phyloP scores from a whole-genome alignment of 1,140 invertebrate species.

The Agrypnia vestita region DNA sequence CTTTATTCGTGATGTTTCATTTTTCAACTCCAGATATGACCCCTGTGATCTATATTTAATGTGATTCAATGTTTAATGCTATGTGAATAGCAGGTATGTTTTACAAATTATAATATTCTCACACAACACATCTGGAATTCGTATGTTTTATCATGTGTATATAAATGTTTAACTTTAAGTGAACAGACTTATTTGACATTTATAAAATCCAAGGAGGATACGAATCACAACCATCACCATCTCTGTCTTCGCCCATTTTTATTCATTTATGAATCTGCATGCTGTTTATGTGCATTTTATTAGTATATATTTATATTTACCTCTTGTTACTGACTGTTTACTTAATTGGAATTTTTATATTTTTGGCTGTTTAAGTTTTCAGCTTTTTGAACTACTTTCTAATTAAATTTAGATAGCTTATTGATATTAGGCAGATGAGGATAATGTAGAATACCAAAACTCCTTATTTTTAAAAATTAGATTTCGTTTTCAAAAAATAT shows the following conservation, averaged over 20 bases:
- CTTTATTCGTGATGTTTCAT: neutral
- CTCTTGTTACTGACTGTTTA: no score
- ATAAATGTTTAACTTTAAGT: constrained; percentile 38
- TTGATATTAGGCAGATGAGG: constrained; percentile 42
- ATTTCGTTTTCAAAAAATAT: constrained; percentile 10
- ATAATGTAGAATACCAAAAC: constrained; percentile 11
- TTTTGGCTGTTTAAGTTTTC: constrained; percentile 60
- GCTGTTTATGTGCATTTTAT: constrained; percentile 61
- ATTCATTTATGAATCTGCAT: constrained; percentile 61
- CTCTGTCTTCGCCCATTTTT: constrained; percentile 58
- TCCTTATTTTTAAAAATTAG: constrained; percentile 13
- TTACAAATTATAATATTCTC: no score
- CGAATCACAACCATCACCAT: constrained; percentile 62
- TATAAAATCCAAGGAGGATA: neutral
- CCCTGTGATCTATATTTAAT: no score
- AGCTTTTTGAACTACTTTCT: constrained; percentile 54
- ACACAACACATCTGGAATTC: neutral
- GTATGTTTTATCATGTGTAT: constrained; percentile 13
- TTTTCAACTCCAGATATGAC: constrained; percentile 10
- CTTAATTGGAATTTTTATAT: constrained; percentile 55
- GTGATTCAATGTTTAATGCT: no score
- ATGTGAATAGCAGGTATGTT: no score
- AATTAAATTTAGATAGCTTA: constrained; percentile 27
- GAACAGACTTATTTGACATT: constrained; percentile 35
- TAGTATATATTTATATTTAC: constrained; percentile 50